phyloP scores from a whole-genome alignment of 2,113 vertebrate genomes.

The Dipodomys stephensi region DNA sequence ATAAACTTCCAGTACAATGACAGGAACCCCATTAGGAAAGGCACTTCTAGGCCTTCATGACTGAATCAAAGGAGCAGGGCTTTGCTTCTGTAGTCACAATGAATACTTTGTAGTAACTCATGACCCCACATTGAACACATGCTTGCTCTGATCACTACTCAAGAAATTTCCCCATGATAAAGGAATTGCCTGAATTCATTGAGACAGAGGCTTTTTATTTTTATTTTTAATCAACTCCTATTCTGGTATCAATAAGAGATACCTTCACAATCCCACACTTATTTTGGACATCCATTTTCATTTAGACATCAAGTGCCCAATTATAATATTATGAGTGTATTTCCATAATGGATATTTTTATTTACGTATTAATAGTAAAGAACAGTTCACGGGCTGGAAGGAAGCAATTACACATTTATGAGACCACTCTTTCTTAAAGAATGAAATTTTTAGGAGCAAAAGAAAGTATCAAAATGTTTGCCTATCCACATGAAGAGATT shows the following conservation, averaged over 20 bases:
- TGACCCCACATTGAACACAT: not conserved
- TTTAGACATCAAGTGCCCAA: not conserved
- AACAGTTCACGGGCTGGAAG: not conserved
- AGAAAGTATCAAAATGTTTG: not conserved
- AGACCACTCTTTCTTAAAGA: not conserved
- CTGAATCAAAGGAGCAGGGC: not conserved
- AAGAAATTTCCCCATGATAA: not conserved
- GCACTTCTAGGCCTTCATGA: not conserved
- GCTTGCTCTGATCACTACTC: constrained; percentile 35
- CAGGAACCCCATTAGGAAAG: not conserved
- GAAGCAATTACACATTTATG: not conserved
- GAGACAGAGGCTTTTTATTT: not conserved
- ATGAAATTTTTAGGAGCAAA: constrained; percentile 13
- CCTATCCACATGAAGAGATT: not conserved
- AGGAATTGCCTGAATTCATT: constrained; percentile 31
- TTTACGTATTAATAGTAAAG: not conserved
- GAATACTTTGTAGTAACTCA: not conserved
- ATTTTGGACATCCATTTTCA: not conserved
- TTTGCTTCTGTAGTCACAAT: constrained; percentile 11
- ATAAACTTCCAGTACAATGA: not conserved
- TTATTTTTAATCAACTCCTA: not conserved
- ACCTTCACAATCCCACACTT: not conserved
- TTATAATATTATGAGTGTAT: not conserved
- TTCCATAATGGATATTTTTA: not conserved
- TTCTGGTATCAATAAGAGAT: not conserved